phyloP scores from a whole-genome alignment of 2,113 vertebrate genomes.

The Pterocles burchelli region DNA sequence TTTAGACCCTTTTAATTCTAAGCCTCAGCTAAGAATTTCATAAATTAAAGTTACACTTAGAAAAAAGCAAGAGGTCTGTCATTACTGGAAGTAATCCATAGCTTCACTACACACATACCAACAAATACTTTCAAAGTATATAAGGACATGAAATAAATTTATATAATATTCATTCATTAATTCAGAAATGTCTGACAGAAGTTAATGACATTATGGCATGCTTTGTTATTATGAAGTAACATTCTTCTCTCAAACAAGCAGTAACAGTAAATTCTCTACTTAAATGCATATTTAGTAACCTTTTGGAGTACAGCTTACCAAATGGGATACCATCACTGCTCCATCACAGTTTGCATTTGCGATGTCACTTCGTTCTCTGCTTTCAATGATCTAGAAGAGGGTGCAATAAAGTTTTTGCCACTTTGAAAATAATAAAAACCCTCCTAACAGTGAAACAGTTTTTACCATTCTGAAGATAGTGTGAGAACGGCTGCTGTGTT shows the following conservation, averaged over 20 bases:
- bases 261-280: not conserved
- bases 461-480: slow-evolving; percentile 96
- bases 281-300: not conserved
- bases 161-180: no score
- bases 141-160: not conserved
- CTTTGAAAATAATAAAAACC: not conserved
- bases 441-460: not conserved
- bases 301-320: slow-evolving; percentile 77
- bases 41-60: not conserved
- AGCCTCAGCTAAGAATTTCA: not conserved
- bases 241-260: not conserved
- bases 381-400: slow-evolving; percentile 89
- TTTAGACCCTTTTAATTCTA: not conserved
- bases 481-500: slow-evolving; percentile 94
- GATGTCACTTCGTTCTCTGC: slow-evolving; percentile 85
- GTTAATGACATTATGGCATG: not conserved
- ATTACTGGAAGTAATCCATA: not conserved
- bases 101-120: not conserved
- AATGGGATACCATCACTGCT: slow-evolving; percentile 93
- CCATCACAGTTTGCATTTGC: slow-evolving; percentile 83
- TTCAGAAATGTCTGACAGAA: not conserved
- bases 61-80: not conserved
- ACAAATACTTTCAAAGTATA: not conserved
- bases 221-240: not conserved
- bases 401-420: not conserved